A percentile compares a stretch with the other conserved stretches of the same genome.
Conservation (phyloP, 2,113 vertebrate genomes). For the Microcebus ravelobensis region DNA sequence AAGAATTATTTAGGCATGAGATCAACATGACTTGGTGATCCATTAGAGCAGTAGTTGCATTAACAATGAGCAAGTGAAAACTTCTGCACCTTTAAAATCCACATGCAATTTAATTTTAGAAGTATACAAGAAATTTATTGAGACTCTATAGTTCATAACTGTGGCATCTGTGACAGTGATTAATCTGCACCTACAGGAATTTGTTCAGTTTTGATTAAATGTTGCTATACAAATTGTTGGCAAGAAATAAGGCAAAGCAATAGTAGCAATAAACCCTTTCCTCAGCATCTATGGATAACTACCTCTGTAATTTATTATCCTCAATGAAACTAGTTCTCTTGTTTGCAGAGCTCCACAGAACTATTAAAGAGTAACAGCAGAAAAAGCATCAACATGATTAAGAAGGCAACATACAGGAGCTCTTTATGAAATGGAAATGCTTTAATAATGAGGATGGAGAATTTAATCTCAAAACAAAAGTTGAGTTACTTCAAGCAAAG, state of each 20-base stretch:
- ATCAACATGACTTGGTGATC: background rate
- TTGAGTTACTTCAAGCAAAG: background rate
- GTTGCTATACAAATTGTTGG: background rate
- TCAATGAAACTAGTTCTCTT: background rate
- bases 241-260: conserved; percentile 18
- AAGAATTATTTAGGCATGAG: no score
- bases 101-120: background rate
- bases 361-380: background rate
- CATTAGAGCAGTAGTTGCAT: background rate
- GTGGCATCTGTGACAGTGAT: background rate
- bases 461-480: background rate
- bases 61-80: background rate
- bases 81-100: background rate
- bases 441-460: background rate
- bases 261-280: background rate
- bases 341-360: background rate
- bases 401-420: background rate
- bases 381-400: background rate
- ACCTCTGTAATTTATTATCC: background rate
- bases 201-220: conserved; percentile 8
- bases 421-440: background rate
- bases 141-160: background rate
- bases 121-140: background rate
- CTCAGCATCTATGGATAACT: background rate
- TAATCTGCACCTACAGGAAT: background rate